A percentile compares a stretch with the other conserved stretches of the same genome.
Evolutionary conservation across 1,140 invertebrate species (phyloP).

Genomic region (Macrobrachium nipponense): DNA sequence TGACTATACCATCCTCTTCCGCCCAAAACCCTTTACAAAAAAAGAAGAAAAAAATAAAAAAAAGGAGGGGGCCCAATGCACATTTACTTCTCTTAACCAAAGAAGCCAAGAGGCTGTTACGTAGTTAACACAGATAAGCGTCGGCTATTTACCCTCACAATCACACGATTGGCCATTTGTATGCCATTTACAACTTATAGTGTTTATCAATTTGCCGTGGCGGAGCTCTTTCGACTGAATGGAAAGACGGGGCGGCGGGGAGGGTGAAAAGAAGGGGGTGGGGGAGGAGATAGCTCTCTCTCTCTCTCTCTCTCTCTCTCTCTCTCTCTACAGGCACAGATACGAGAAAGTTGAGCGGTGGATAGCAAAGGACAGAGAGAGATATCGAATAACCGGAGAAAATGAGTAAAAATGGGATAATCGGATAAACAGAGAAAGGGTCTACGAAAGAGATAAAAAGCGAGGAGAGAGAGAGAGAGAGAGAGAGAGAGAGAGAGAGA

Average conservation of each 20-base stretch:
- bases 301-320: no score
- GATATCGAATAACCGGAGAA: neutral
- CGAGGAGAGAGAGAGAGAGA: neutral
- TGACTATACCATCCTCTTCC: no score
- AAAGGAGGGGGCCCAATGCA: neutral
- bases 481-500: slow-evolving; percentile 10
- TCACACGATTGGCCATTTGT: slow-evolving; percentile 4
- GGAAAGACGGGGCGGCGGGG: neutral
- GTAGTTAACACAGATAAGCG: slow-evolving; percentile 10
- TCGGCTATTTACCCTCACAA: neutral
- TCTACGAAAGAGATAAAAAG: neutral
- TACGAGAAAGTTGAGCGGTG: neutral
- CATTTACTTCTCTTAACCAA: neutral
- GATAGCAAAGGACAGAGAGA: neutral
- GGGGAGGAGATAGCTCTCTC: neutral
- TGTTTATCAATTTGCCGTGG: neutral
- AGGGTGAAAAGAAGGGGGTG: neutral
- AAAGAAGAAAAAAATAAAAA: neutral
- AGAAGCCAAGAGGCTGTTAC: neutral
- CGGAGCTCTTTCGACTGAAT: neutral
- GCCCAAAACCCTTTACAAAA: neutral
- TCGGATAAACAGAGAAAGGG: no score
- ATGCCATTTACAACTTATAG: neutral
- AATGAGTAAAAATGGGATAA: neutral
- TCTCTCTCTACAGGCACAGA: neutral